These are phyloP conservation scores for Sarcophaga caerulescens DNA, from an alignment of 2,888 invertebrate species.

Conservation along the genomic window DNA sequence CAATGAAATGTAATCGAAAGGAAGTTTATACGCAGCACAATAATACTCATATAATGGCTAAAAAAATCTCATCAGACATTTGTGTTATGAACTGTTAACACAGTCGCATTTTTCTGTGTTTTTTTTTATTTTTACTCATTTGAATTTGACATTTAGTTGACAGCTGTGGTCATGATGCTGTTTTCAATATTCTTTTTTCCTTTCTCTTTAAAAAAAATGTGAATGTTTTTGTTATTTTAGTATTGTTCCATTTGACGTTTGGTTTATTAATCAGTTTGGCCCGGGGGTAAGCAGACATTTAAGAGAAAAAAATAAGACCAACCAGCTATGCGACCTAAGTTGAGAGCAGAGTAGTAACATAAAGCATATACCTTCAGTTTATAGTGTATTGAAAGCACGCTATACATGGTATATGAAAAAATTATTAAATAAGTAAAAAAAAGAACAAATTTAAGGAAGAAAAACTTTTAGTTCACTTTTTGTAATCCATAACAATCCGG, in stretches of 20 bases:
- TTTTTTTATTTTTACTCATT: constrained; percentile 70
- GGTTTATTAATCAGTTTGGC: constrained; percentile 81
- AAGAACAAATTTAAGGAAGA: background rate
- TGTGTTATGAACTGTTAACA: constrained; percentile 71
- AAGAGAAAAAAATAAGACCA: constrained; percentile 37
- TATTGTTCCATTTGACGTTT: constrained; percentile 80
- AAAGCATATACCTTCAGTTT: background rate
- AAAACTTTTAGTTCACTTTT: too few species aligned
- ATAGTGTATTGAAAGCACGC: background rate
- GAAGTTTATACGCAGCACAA: constrained; percentile 71
- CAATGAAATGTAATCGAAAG: constrained; percentile 72
- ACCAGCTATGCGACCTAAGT: constrained; percentile 62
- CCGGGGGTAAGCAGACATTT: constrained; percentile 71
- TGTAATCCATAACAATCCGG: too few species aligned
- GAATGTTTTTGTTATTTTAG: constrained; percentile 46
- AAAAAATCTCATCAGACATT: constrained; percentile 57
- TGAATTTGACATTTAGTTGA: constrained; percentile 79
- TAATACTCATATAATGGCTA: constrained; percentile 28
- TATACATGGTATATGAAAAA: background rate
- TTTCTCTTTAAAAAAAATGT: constrained; percentile 50
- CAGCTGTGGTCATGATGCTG: constrained; percentile 75
- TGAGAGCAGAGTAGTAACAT: background rate
- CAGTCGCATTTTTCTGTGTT: constrained; percentile 48
- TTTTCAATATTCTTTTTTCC: constrained; percentile 42
- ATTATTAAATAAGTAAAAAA: background rate